phyloP scores from a whole-genome alignment of 2,797 vertebrate species.

The Gorsachius magnificus region DNA sequence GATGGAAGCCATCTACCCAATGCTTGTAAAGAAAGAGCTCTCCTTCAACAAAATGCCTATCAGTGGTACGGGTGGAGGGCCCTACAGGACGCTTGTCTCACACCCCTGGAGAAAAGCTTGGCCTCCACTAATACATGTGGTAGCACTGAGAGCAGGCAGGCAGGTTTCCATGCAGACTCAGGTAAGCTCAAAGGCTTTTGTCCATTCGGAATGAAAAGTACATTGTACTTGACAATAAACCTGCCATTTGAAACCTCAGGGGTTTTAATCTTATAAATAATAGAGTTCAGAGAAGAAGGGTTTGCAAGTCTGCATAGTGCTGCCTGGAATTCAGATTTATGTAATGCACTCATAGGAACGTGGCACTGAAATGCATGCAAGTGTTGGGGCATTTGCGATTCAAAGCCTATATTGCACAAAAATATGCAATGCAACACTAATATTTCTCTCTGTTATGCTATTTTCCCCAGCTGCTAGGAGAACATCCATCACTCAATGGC shows the following conservation, averaged over 20 bases:
- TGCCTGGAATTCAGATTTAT: conserved; percentile 73
- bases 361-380: conserved; percentile 42
- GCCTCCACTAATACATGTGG: background rate
- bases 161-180: conserved; percentile 31
- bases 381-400: background rate
- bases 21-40: background rate
- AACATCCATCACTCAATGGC: conserved; percentile 60
- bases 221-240: conserved; percentile 70
- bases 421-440: conserved; percentile 57
- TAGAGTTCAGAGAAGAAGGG: conserved; percentile 56
- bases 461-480: conserved; percentile 30
- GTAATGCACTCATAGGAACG: conserved; percentile 7
- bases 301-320: conserved; percentile 46
- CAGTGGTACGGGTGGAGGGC: background rate
- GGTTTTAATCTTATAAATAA: conserved; percentile 69
- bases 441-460: conserved; percentile 51
- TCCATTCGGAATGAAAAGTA: conserved; percentile 61
- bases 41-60: background rate
- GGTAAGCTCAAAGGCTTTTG: conserved; percentile 58
- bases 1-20: background rate
- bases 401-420: conserved; percentile 49
- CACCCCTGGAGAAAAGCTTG: background rate
- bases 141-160: conserved; percentile 2
- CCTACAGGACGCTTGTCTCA: conserved; percentile 29
- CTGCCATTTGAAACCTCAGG: conserved; percentile 70